Percentiles rank a stretch among this genome's conserved stretches.
Conservation (phyloP, 2,888 invertebrate species). For the Chorisops tibialis region DNA sequence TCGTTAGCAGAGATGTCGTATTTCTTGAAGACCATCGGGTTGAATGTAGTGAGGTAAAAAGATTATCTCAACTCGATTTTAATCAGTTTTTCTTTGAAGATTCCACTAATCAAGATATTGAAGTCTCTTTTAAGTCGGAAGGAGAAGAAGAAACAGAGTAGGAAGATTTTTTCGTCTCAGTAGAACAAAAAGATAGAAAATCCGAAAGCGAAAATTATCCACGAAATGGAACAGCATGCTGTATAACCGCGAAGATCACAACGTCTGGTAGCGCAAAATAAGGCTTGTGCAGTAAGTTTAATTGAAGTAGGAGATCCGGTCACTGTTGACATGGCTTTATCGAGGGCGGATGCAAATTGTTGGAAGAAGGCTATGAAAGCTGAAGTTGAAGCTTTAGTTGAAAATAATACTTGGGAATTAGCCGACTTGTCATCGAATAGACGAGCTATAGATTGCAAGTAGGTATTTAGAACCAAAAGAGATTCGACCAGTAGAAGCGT, state of each 20-base stretch:
- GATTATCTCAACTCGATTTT: not conserved
- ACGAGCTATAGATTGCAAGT: not conserved
- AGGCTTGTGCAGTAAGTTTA: not conserved
- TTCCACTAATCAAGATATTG: not conserved
- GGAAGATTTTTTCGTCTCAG: too few relatives aligned
- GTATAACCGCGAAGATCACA: not conserved
- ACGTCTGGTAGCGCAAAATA: not conserved
- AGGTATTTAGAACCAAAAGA: not conserved
- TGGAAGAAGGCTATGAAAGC: constrained; percentile 33
- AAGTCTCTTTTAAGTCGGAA: too few relatives aligned
- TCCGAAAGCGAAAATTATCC: too few relatives aligned
- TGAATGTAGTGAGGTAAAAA: not conserved
- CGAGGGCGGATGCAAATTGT: not conserved
- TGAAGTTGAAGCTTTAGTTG: constrained; percentile 35
- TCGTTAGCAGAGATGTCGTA: constrained; percentile 4
- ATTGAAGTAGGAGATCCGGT: not conserved
- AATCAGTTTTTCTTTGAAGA: not conserved
- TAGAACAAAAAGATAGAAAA: too few relatives aligned
- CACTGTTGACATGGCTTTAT: not conserved
- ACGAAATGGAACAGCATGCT: too few relatives aligned
- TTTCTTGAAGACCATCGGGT: not conserved
- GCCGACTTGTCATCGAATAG: not conserved
- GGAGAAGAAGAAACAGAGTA: too few relatives aligned
- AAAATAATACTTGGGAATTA: constrained; percentile 27
- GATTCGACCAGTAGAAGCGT: not conserved